These are phyloP conservation scores for Drosophila truncata DNA, from an alignment of 1,140 invertebrate species.

Conservation along the genomic window DNA sequence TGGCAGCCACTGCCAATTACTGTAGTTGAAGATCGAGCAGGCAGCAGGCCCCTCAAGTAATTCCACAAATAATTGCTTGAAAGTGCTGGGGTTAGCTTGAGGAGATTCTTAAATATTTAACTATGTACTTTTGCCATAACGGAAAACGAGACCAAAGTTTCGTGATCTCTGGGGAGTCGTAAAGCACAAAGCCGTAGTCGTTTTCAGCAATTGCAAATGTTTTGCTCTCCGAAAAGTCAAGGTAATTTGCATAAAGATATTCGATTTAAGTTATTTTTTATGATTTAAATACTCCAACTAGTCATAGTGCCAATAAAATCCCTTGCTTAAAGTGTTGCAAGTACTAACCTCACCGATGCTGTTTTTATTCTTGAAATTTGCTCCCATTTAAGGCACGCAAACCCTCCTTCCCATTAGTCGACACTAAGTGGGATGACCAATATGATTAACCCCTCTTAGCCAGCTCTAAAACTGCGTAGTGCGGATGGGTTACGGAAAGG, in stretches of 20 bases:
- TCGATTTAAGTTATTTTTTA: neutral
- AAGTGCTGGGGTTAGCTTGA: neutral
- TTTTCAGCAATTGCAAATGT: slow-evolving; percentile 20
- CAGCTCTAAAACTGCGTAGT: slow-evolving; percentile 13
- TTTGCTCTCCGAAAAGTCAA: neutral
- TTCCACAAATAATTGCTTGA: slow-evolving; percentile 20
- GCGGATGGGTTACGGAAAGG: neutral
- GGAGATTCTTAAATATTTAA: slow-evolving; percentile 22
- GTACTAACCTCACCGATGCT: no score
- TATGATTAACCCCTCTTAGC: slow-evolving; percentile 29
- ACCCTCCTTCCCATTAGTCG: slow-evolving; percentile 6
- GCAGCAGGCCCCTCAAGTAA: slow-evolving; percentile 8
- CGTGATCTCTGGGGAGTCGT: slow-evolving; percentile 31
- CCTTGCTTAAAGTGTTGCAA: neutral
- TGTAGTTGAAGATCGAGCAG: slow-evolving; percentile 16
- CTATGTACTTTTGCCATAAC: neutral
- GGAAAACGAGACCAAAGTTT: neutral
- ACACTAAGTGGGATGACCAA: slow-evolving; percentile 31
- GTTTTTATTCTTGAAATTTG: neutral
- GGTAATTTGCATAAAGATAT: neutral
- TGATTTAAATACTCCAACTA: neutral
- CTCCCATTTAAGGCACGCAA: neutral
- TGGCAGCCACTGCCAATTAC: slow-evolving; percentile 41
- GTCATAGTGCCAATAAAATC: neutral
- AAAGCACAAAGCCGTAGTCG: slow-evolving; percentile 3